Evolutionary conservation across 2,888 invertebrate genomes (phyloP).

Genomic region (Empis livida): DNA sequence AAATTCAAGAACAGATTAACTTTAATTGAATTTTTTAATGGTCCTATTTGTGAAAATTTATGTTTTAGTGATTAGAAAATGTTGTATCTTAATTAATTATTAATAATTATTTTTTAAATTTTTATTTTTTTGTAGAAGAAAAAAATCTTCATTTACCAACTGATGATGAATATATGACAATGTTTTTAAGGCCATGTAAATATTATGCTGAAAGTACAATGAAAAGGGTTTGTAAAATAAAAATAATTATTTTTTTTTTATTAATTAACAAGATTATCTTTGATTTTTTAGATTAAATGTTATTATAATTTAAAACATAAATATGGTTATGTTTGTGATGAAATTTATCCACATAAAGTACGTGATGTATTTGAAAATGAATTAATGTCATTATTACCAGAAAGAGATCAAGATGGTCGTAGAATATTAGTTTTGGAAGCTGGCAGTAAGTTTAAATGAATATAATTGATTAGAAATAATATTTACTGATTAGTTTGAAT

Average conservation of each 20-base stretch:
- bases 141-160: slow-evolving; percentile 46
- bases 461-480: not conserved
- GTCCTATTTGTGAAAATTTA: too few relatives aligned
- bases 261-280: not conserved
- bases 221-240: slow-evolving; percentile 44
- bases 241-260: not conserved
- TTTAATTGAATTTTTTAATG: too few relatives aligned
- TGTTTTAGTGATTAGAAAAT: too few relatives aligned
- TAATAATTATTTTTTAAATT: too few relatives aligned
- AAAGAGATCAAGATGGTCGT: slow-evolving; percentile 51
- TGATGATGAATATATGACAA: slow-evolving; percentile 59
- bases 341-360: slow-evolving; percentile 49
- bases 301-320: slow-evolving; percentile 56
- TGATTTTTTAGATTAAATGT: slow-evolving; percentile 45
- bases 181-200: slow-evolving; percentile 75
- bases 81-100: too few relatives aligned
- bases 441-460: slow-evolving; percentile 44
- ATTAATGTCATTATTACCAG: slow-evolving; percentile 54
- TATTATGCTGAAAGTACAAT: slow-evolving; percentile 74
- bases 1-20: too few relatives aligned
- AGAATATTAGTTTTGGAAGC: slow-evolving; percentile 56
- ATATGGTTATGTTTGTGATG: slow-evolving; percentile 47
- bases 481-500: too few relatives aligned
- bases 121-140: slow-evolving; percentile 42
- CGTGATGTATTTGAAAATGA: slow-evolving; percentile 50